Conservation (phyloP, 2,113 vertebrate species). For the Channa maculata region DNA sequence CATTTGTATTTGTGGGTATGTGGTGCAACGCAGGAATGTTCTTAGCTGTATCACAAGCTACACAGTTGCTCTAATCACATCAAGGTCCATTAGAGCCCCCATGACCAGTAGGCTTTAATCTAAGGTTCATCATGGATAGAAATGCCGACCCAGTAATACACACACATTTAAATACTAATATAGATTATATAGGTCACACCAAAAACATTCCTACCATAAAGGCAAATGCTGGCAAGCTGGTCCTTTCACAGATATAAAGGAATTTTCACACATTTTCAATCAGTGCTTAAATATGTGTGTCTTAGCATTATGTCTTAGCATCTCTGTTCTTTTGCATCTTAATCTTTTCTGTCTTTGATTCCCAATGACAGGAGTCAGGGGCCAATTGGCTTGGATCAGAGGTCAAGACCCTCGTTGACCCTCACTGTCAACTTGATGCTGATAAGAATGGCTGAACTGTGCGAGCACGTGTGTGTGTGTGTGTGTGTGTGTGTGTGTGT, state of each 20-base stretch:
- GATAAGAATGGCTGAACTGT: slow-evolving; percentile 61
- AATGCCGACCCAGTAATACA: slow-evolving; percentile 50
- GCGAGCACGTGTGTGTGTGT: slow-evolving; percentile 12
- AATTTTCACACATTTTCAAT: slow-evolving; percentile 39
- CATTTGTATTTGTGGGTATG: slow-evolving; percentile 2
- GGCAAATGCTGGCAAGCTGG: slow-evolving; percentile 24
- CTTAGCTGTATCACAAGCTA: slow-evolving; percentile 77
- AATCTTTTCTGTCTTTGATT: slow-evolving; percentile 69
- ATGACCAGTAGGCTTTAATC: slow-evolving; percentile 80
- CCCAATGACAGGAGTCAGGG: slow-evolving; percentile 72
- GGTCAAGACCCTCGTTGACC: slow-evolving; percentile 72
- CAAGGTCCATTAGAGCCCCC: slow-evolving; percentile 72
- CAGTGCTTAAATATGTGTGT: slow-evolving; percentile 12
- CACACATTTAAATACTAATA: slow-evolving; percentile 28
- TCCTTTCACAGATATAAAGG: slow-evolving; percentile 41
- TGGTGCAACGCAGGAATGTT: slow-evolving; percentile 71
- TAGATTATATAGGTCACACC: neutral
- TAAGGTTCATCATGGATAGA: slow-evolving; percentile 75
- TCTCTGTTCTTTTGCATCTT: slow-evolving; percentile 63
- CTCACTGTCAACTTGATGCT: slow-evolving; percentile 64
- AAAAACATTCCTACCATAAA: neutral
- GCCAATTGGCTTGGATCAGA: slow-evolving; percentile 72
- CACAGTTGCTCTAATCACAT: slow-evolving; percentile 81
- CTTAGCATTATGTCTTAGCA: slow-evolving; percentile 62
- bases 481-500: neutral